Percentiles rank a stretch among this genome's conserved stretches.
Conservation (phyloP, 2,888 invertebrate genomes). For the Cephus runcator region DNA sequence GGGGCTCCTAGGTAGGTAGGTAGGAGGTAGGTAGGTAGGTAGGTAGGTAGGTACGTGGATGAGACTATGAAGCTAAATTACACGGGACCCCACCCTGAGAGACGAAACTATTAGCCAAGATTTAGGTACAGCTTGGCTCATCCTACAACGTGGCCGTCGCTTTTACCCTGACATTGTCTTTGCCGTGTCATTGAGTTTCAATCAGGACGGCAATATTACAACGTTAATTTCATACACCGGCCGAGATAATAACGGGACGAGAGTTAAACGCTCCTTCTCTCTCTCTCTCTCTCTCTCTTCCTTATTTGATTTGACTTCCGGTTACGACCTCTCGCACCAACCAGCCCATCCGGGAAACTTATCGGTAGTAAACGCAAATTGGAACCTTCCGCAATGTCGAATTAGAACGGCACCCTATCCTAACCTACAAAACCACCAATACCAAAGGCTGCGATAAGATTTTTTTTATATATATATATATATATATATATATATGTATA, state of each 20-base stretch:
- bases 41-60: constrained; percentile 30
- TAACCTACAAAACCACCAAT: background rate
- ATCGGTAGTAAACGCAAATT: constrained; percentile 34
- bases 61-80: constrained; percentile 55
- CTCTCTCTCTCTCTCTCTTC: background rate
- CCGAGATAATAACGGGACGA: background rate
- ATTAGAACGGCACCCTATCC: constrained; percentile 19
- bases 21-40: constrained; percentile 19
- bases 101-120: constrained; percentile 55
- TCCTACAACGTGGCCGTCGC: constrained; percentile 21
- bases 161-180: constrained; percentile 23
- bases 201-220: constrained; percentile 21
- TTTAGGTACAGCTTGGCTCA: constrained; percentile 38
- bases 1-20: background rate
- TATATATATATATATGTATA: background rate
- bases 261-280: constrained; percentile 1
- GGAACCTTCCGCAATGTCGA: constrained; percentile 30
- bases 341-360: constrained; percentile 19
- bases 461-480: background rate
- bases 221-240: constrained; percentile 19
- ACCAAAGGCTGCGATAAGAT: background rate
- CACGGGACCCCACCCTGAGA: constrained; percentile 31
- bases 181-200: constrained; percentile 27
- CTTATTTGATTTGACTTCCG: constrained; percentile 1
- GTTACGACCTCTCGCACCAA: background rate